These are phyloP conservation scores for Cordylochernes scorpioides DNA, from an alignment of 2,888 invertebrate genomes.

Conservation along the genomic window DNA sequence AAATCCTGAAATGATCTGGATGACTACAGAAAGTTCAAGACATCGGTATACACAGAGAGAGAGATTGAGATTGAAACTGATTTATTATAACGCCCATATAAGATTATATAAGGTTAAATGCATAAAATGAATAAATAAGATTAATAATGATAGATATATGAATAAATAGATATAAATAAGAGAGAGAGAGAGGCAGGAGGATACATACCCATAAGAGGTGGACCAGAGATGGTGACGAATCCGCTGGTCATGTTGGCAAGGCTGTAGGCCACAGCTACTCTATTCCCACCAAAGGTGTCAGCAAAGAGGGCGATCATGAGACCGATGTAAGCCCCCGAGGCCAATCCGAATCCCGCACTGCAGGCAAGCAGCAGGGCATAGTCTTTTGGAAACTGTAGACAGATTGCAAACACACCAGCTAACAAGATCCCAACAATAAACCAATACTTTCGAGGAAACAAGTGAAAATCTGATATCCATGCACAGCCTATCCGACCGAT, in stretches of 20 bases:
- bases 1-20: too few species aligned
- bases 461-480: constrained; percentile 12
- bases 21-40: too few species aligned
- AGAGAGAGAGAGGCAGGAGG: too few species aligned
- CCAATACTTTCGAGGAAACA: constrained; percentile 10
- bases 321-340: constrained; percentile 11
- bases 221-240: constrained; percentile 8
- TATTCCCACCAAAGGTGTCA: constrained; percentile 10
- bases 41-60: too few species aligned
- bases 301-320: constrained; percentile 12
- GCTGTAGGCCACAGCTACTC: constrained; percentile 9
- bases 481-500: constrained; percentile 10
- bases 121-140: too few species aligned
- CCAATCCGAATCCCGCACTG: constrained; percentile 10
- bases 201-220: constrained; percentile 11
- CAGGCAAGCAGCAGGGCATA: constrained; percentile 7
- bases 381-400: constrained; percentile 7
- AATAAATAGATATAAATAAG: too few species aligned
- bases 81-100: too few species aligned
- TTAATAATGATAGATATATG: too few species aligned
- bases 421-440: constrained; percentile 11
- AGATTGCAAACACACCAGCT: constrained; percentile 11
- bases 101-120: too few species aligned
- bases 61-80: too few species aligned
- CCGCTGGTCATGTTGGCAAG: constrained; percentile 8